Evolutionary conservation across 2,888 invertebrate genomes (phyloP).

Genomic region (Timandra comae): DNA sequence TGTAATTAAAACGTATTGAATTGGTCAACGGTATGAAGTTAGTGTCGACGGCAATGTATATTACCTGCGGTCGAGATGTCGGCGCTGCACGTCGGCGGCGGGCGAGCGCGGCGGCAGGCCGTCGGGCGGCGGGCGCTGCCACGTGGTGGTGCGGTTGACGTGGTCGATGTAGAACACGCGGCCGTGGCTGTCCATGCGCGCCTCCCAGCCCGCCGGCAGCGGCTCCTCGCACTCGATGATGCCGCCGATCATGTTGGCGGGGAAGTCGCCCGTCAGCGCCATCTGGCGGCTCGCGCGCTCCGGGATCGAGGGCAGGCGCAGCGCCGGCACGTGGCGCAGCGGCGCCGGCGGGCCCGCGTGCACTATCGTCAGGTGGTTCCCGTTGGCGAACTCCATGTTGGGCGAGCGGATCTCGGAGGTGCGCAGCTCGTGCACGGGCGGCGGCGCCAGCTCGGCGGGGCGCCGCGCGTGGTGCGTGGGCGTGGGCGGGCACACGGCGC

Average conservation of each 20-base stretch:
- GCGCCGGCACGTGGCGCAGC: constrained; percentile 82
- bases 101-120: constrained; percentile 63
- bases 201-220: constrained; percentile 97
- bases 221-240: constrained; percentile 85
- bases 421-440: constrained; percentile 66
- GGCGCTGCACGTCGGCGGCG: constrained; percentile 80
- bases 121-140: constrained; percentile 88
- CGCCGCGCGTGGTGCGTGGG: constrained; percentile 90
- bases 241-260: constrained; percentile 72
- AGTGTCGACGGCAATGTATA: too few species aligned
- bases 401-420: constrained; percentile 74
- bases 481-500: constrained; percentile 83
- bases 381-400: constrained; percentile 73
- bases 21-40: too few species aligned
- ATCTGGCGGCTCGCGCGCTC: constrained; percentile 80
- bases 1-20: too few species aligned
- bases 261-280: constrained; percentile 74
- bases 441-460: constrained; percentile 75
- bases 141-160: constrained; percentile 95
- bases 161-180: constrained; percentile 99
- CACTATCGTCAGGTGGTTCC: constrained; percentile 75
- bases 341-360: constrained; percentile 77
- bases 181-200: constrained; percentile 96
- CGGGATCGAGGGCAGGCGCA: constrained; percentile 88
- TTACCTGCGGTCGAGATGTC: constrained; percentile 74